A percentile compares a stretch with the other conserved stretches of the same genome.
phyloP scores from a whole-genome alignment of 2,113 vertebrate species.

The Rattus norvegicus region GRCr8 NC_086025.1:51357501-51358000 shows the following conservation, averaged over 20 bases:
- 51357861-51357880: conserved; percentile 43
- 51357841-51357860: conserved; percentile 65
- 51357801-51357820: conserved; percentile 45
- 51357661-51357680: background rate
- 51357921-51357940: conserved; percentile 53
- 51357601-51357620: background rate
- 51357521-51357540: conserved; percentile 24
- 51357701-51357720: conserved; percentile 59
- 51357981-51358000: conserved; percentile 52
- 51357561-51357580: background rate
- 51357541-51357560: background rate
- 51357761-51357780: conserved; percentile 56
- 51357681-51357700: conserved; percentile 16
- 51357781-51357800: conserved; percentile 67
- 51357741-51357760: conserved; percentile 68
- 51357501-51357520: background rate
- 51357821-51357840: conserved; percentile 53
- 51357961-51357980: conserved; percentile 38
- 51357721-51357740: conserved; percentile 70
- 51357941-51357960: conserved; percentile 49
- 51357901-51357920: conserved; percentile 63
- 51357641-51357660: conserved; percentile 36
- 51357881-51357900: conserved; percentile 62
- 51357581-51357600: conserved; percentile 18
- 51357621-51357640: conserved; percentile 50